These are phyloP conservation scores for Cyanoramphus novaezelandiae DNA, from an alignment of 2,113 vertebrate genomes.

Conservation along the genomic window DNA sequence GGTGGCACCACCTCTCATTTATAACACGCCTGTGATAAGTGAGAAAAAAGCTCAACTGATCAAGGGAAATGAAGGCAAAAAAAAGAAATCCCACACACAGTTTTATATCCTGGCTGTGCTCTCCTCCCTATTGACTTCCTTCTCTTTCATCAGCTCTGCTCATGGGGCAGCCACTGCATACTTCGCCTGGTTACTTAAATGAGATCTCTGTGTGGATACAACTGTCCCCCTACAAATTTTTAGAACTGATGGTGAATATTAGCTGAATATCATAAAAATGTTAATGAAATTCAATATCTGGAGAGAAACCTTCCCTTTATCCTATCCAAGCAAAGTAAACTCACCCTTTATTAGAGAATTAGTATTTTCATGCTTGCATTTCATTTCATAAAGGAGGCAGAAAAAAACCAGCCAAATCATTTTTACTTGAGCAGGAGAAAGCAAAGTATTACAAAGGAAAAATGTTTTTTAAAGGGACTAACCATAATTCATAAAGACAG, in stretches of 20 bases:
- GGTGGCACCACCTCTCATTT: background rate
- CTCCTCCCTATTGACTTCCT: background rate
- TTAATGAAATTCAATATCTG: background rate
- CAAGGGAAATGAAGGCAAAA: background rate
- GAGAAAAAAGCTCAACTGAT: background rate
- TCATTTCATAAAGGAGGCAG: background rate
- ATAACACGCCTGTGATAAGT: fast-evolving
- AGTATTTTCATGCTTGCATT: background rate
- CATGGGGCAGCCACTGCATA: background rate
- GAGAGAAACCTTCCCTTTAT: background rate
- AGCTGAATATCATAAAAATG: background rate
- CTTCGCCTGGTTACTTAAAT: background rate
- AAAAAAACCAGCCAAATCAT: background rate
- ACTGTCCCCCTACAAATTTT: background rate
- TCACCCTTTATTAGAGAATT: background rate
- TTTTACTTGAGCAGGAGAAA: background rate
- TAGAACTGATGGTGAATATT: background rate
- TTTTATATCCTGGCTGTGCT: background rate
- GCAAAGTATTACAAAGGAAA: background rate
- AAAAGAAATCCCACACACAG: background rate
- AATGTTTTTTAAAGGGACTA: background rate
- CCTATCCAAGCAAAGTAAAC: background rate
- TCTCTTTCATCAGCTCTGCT: background rate
- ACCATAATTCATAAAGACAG: background rate
- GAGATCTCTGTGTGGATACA: background rate